phyloP scores from a whole-genome alignment of 2,888 invertebrate genomes.

The Pegoplata infirma region DNA sequence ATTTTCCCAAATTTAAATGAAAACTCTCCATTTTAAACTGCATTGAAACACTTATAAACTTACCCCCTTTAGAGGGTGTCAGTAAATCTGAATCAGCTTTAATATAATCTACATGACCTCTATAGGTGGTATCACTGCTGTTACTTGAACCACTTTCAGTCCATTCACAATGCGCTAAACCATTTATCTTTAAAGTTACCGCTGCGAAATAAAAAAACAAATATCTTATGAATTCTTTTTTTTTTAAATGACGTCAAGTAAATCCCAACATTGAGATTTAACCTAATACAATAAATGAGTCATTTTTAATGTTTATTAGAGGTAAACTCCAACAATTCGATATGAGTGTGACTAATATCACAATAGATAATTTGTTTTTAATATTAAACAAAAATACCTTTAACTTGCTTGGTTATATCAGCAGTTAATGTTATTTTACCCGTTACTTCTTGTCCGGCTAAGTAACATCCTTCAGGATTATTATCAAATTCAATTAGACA shows the following conservation, averaged over 20 bases:
- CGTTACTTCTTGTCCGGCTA: slow-evolving; percentile 39
- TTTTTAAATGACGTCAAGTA: background rate
- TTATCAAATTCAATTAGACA: slow-evolving; percentile 56
- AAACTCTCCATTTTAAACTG: too few species aligned
- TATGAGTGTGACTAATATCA: too few species aligned
- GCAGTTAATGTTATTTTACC: slow-evolving; percentile 49
- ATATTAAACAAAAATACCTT: slow-evolving; percentile 59
- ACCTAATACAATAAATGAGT: too few species aligned
- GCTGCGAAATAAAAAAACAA: slow-evolving; percentile 13
- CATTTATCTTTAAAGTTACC: slow-evolving; percentile 48
- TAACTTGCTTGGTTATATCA: slow-evolving; percentile 34
- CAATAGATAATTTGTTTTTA: too few species aligned
- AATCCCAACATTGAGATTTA: background rate
- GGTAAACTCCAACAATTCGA: too few species aligned
- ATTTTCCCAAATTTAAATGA: too few species aligned
- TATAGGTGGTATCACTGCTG: slow-evolving; percentile 38
- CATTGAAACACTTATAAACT: too few species aligned
- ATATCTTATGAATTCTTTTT: too few species aligned
- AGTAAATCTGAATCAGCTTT: slow-evolving; percentile 61
- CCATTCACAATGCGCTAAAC: slow-evolving; percentile 52
- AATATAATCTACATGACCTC: slow-evolving; percentile 76
- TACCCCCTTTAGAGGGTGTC: background rate
- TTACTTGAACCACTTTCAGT: background rate
- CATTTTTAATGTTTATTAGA: too few species aligned
- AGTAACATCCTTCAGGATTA: slow-evolving; percentile 31